Evolutionary conservation across 2,113 vertebrate species (phyloP), one percentile per base, ranked within the genome.

Genomic region (Ursus arctos): DNA sequence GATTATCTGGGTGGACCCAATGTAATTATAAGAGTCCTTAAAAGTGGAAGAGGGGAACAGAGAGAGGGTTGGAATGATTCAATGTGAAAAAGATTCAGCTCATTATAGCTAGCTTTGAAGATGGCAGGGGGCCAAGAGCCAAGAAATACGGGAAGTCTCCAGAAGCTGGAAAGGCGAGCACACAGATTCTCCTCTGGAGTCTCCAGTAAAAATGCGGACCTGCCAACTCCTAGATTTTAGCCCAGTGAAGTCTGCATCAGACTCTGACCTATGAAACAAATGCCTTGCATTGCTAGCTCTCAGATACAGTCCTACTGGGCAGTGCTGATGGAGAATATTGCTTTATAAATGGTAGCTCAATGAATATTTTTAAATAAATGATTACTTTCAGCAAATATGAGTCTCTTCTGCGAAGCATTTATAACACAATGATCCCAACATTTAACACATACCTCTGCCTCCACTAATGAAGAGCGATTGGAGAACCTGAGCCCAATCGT

Each of bases 341-440:
- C 4, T 92, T 88, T 84, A 59, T 69, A 91, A 76, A 77, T 57
- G n/a, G 61, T n/a, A 26, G 2, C 16, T 79, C 81, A 93, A 88
- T 26, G 67, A 93, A 74, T 61, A 31, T 88, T 88, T 95, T 67
- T 11, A 81, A 85, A 90, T 67, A 94, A 93, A 19, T 74, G 6
- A 74, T 36, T 6, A 74, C 14, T 55, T 96, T 93, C 43, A 47
- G 61, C 26, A 94, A 95, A 79, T 51, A 22, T 26, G 22, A 43
- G 14, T 49, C 14, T 95, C 21, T 76, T 88, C 67, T 86, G 63
- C 88, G 51, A 94, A 86, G 13, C 84, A 16, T 95, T 69, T 69
- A 0, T 33, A 79, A 57, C 69, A 7, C 22, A 87, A 33, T 15
- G 7, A 47, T 84, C 72, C 88, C 71, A 79, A 31, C 55, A 71